Evolutionary conservation across 1,140 invertebrate species (phyloP), one percentile per base, ranked within the genome.

Genomic region (Scaptomyza pallida): DNA sequence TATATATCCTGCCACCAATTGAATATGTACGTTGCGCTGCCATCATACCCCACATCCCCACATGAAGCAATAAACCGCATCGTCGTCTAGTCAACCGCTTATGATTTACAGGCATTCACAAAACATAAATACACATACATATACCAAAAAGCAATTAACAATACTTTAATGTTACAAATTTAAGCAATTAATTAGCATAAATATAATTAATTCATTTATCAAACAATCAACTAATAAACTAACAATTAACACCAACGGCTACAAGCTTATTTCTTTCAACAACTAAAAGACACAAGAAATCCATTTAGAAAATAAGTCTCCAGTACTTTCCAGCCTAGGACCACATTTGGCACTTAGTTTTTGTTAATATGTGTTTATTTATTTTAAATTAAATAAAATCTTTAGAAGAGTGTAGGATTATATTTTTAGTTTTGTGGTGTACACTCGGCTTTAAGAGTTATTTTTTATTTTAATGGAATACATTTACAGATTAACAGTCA

Each of bases 141-240:
- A 69, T 67, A 72, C 69, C 73, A 77, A 88, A 88, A 88, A 88
- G 83, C 82, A 82, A 86, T 78, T 72, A 88, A 64, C 48, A 54
- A 61, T 83, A 82, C 67, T 75, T 75, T 86, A 82, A 82, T 68
- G 75, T 88, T 88, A 75, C 71, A 74, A 69, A 45, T 76, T 78
- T 82, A 82, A 88, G 82, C 83, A 88, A 82, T 88, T 88, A 82
- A 82, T 70, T 82, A 89, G 59, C 55, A 30, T 57, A 68, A n/a
- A n/a, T 88, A 88, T 61, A 81, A 74, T 48, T 54, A 81, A 77
- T 70, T 76, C 65, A 69, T 73, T 83, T 85, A 47, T 86, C 67
- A 79, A 85, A 73, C 75, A 85, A 85, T 85, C 56, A 63, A 73
- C 57, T 79, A 85, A 83, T 74, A 88, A 88, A 88, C 55, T 69